These are phyloP conservation scores for Paramisgurnus dabryanus DNA, from an alignment of 2,113 vertebrate genomes.

Conservation along the genomic window DNA sequence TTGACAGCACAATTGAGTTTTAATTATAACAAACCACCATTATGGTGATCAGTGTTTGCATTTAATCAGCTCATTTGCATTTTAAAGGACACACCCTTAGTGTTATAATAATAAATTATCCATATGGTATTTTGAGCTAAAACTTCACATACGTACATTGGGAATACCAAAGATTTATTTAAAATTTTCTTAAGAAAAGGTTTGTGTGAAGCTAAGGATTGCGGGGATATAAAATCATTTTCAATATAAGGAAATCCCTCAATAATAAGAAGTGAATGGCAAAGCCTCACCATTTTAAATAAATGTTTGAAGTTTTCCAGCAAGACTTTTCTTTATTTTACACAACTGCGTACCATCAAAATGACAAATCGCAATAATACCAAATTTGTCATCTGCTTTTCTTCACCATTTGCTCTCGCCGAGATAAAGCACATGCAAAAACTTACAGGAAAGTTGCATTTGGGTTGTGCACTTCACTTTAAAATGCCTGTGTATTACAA, in stretches of 20 bases:
- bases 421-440: not conserved
- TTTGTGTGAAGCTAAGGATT: too few species aligned
- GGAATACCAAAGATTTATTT: too few species aligned
- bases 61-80: too few species aligned
- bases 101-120: too few species aligned
- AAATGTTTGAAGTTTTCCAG: not conserved
- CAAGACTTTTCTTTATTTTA: not conserved
- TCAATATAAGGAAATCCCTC: not conserved
- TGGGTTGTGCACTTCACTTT: not conserved
- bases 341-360: not conserved
- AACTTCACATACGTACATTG: too few species aligned
- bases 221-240: not conserved
- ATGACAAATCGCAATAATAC: not conserved
- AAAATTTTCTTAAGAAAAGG: too few species aligned
- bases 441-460: not conserved
- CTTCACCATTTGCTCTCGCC: not conserved
- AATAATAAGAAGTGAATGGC: not conserved
- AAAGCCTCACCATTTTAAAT: too few species aligned
- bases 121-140: too few species aligned
- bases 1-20: too few species aligned
- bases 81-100: too few species aligned
- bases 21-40: too few species aligned
- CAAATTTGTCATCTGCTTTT: not conserved
- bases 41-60: too few species aligned
- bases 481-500: constrained; percentile 20